A percentile compares a stretch with the other conserved stretches of the same genome.
phyloP scores from a whole-genome alignment of 2,888 invertebrate species.

The Acrobasis consociella region DNA sequence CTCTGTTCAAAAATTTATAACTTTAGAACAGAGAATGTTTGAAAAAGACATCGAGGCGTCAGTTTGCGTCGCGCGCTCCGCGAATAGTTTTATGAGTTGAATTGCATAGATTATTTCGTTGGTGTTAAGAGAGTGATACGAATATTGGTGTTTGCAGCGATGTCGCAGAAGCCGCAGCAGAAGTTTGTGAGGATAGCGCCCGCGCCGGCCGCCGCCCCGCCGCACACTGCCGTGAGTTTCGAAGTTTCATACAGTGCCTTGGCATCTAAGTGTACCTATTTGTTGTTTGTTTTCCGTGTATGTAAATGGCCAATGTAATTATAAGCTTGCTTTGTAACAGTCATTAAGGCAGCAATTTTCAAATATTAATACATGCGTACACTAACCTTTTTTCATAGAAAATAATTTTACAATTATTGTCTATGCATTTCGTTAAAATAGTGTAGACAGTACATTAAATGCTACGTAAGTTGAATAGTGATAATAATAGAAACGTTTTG shows the following conservation, averaged over 20 bases:
- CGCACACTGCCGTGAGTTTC: conserved; percentile 52
- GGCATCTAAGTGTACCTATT: no score
- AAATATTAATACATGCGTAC: no score
- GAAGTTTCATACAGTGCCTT: background rate
- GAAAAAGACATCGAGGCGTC: conserved; percentile 35
- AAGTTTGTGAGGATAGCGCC: conserved; percentile 71
- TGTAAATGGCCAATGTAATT: no score
- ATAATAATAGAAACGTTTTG: no score
- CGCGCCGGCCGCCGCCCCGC: conserved; percentile 40
- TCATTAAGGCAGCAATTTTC: no score
- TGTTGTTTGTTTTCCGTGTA: no score
- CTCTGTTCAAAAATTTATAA: conserved; percentile 54
- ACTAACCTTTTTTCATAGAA: no score
- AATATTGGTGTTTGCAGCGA: conserved; percentile 32
- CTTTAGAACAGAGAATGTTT: conserved; percentile 44
- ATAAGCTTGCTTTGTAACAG: no score
- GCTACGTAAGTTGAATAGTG: no score
- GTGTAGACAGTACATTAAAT: no score
- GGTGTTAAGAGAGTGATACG: conserved; percentile 11
- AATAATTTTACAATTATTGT: no score
- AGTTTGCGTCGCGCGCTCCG: conserved; percentile 6
- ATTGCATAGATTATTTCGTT: conserved; percentile 16
- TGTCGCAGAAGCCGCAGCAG: conserved; percentile 53
- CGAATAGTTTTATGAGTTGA: background rate
- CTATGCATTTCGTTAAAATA: no score